These are phyloP conservation scores for Onychorhynchus coronatus DNA, from an alignment of 2,113 vertebrate genomes.

Conservation along the genomic window DNA sequence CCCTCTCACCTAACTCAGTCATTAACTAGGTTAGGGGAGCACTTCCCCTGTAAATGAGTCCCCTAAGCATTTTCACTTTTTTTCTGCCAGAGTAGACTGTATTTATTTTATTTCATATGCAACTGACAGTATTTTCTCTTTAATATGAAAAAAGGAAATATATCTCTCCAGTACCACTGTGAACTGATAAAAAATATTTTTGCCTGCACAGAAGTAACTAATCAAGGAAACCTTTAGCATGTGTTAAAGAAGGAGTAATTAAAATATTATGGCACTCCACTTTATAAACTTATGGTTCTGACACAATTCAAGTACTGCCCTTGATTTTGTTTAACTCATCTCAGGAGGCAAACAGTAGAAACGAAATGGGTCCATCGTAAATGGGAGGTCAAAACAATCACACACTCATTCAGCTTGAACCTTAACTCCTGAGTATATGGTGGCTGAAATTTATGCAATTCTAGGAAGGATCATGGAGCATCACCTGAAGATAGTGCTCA, in stretches of 20 bases:
- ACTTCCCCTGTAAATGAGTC: constrained; percentile 42
- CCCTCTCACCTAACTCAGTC: constrained; percentile 17
- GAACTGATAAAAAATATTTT: background rate
- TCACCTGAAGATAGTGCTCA: background rate
- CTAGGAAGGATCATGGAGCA: background rate
- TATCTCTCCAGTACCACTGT: background rate
- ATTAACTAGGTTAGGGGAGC: constrained; percentile 57
- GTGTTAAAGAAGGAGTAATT: background rate
- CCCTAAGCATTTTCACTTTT: constrained; percentile 19
- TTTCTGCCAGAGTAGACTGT: background rate
- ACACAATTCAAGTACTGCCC: background rate
- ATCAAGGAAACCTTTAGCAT: background rate
- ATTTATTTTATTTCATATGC: background rate
- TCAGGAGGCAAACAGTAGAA: background rate
- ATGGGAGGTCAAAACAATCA: background rate
- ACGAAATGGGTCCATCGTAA: background rate
- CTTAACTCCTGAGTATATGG: background rate
- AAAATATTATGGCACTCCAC: background rate
- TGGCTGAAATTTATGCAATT: background rate
- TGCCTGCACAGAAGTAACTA: background rate
- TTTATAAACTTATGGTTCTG: background rate
- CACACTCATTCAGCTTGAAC: background rate
- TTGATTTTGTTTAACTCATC: background rate
- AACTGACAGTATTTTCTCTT: background rate
- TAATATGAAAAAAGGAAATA: background rate